Evolutionary conservation across 1,140 invertebrate species (phyloP).

Genomic region (Drosophila virilis): DNA sequence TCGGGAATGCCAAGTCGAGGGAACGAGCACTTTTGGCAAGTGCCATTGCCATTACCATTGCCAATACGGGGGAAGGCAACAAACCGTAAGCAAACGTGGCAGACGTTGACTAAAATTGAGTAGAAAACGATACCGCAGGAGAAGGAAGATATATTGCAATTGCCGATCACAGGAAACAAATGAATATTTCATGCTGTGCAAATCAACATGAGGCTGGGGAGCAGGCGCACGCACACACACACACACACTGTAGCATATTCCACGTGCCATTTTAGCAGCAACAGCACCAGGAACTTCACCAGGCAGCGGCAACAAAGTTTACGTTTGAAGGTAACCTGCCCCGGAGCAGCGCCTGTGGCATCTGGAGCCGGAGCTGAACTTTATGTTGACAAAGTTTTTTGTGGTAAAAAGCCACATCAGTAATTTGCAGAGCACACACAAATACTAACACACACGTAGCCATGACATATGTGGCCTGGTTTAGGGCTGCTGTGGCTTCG

Average conservation of each 20-base stretch:
- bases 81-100: conserved; percentile 62
- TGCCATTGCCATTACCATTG: conserved; percentile 26
- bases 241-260: conserved; percentile 42
- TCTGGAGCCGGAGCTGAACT: conserved; percentile 51
- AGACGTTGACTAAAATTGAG: conserved; percentile 79
- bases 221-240: conserved; percentile 4
- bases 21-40: conserved; percentile 58
- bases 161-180: conserved; percentile 82
- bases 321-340: conserved; percentile 62
- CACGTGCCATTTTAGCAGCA: conserved; percentile 37
- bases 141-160: conserved; percentile 81
- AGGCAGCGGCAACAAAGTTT: conserved; percentile 53
- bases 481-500: conserved; percentile 67
- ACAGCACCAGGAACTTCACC: conserved; percentile 3
- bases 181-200: conserved; percentile 83
- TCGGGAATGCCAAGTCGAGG: conserved; percentile 51
- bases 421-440: conserved; percentile 71
- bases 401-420: conserved; percentile 81
- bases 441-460: conserved; percentile 27
- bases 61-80: conserved; percentile 49
- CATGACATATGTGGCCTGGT: conserved; percentile 72
- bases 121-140: conserved; percentile 78
- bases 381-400: conserved; percentile 83
- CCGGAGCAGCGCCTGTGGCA: conserved; percentile 45
- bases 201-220: conserved; percentile 56